These are phyloP conservation scores for Molothrus ater DNA, from an alignment of 2,797 vertebrate genomes.

Conservation along the genomic window DNA sequence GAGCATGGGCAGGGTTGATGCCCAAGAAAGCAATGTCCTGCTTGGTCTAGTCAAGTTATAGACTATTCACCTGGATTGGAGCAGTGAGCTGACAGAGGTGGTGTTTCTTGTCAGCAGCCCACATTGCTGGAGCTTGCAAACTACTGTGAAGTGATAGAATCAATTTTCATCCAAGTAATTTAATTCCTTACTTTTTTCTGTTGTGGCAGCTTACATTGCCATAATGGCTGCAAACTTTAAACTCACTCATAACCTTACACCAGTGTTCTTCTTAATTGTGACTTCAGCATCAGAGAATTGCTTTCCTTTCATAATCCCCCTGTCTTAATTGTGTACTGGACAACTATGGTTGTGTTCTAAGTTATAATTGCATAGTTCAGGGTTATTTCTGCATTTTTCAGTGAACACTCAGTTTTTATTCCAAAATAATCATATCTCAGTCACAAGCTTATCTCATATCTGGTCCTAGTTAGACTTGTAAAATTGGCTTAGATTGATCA, in stretches of 20 bases:
- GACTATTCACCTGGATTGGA: background rate
- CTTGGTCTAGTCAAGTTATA: background rate
- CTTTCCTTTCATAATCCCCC: background rate
- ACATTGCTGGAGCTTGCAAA: background rate
- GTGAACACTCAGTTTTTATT: background rate
- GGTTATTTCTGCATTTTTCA: constrained; percentile 6
- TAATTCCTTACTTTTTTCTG: background rate
- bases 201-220: background rate
- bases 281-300: background rate
- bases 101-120: background rate
- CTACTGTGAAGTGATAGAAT: background rate
- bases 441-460: constrained; percentile 48
- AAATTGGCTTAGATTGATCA: constrained; percentile 49
- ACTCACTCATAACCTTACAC: background rate
- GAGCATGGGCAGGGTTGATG: background rate
- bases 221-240: background rate
- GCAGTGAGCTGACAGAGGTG: background rate
- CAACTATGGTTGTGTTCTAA: background rate
- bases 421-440: background rate
- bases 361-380: background rate
- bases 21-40: background rate
- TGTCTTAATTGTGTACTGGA: background rate
- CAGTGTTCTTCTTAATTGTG: background rate
- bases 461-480: constrained; percentile 48
- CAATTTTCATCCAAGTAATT: background rate